Conservation (phyloP, 2,888 invertebrate genomes). For the Watsonalla cultraria region DNA sequence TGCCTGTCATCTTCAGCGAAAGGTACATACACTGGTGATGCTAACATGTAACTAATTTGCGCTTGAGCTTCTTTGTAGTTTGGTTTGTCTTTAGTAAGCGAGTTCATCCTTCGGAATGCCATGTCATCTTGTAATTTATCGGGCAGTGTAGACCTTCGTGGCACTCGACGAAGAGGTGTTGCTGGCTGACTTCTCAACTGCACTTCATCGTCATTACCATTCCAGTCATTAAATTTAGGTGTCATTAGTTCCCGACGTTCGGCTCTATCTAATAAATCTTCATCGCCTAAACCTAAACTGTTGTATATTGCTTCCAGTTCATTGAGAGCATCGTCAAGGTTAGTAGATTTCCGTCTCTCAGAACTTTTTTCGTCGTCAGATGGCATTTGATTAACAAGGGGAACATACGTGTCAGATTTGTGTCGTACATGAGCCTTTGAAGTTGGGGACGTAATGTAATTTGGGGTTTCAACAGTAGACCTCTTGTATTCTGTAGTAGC, state of each 20-base stretch:
- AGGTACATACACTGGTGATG: constrained; percentile 82
- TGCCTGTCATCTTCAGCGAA: constrained; percentile 71
- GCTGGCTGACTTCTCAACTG: constrained; percentile 68
- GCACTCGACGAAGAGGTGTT: constrained; percentile 60
- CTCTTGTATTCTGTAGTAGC: constrained; percentile 71
- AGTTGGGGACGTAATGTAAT: constrained; percentile 49
- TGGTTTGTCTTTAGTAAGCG: constrained; percentile 71
- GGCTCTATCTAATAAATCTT: constrained; percentile 88
- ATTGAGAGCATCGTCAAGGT: constrained; percentile 91
- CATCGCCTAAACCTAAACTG: constrained; percentile 90
- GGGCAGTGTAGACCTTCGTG: constrained; percentile 74
- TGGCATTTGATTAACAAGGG: constrained; percentile 55
- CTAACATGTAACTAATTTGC: constrained; percentile 83
- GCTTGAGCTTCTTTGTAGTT: constrained; percentile 59
- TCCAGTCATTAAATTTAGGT: constrained; percentile 72
- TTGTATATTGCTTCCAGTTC: constrained; percentile 95
- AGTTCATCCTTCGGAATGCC: constrained; percentile 86
- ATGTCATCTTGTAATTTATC: constrained; percentile 88
- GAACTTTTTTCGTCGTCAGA: constrained; percentile 71
- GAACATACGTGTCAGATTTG: constrained; percentile 67
- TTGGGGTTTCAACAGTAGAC: constrained; percentile 57
- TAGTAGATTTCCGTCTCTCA: constrained; percentile 83
- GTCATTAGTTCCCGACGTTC: constrained; percentile 84
- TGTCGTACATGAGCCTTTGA: constrained; percentile 64
- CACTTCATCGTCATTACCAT: constrained; percentile 70